phyloP scores from a whole-genome alignment of 2,888 invertebrate genomes.

The Microplitis deprimator region DNA sequence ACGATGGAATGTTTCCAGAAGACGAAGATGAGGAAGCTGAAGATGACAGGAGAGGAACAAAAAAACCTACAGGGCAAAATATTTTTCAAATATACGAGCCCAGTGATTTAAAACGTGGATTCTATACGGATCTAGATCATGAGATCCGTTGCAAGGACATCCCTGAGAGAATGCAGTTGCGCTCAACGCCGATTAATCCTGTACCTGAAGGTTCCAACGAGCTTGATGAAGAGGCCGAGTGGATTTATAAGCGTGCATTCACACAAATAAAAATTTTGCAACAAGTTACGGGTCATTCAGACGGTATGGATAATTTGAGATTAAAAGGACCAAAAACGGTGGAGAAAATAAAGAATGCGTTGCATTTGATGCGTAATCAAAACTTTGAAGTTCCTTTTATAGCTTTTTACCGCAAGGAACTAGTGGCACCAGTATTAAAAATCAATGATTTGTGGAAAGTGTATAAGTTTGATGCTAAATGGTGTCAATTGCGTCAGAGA shows the following conservation, averaged over 20 bases:
- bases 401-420: slow-evolving; percentile 98
- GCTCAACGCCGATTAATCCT: slow-evolving; percentile 88
- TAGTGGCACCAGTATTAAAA: slow-evolving; percentile 93
- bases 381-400: slow-evolving; percentile 98
- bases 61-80: slow-evolving; percentile 85
- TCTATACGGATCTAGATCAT: slow-evolving; percentile 94
- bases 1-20: not conserved
- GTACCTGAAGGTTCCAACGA: slow-evolving; percentile 89
- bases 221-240: slow-evolving; percentile 94
- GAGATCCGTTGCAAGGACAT: slow-evolving; percentile 91
- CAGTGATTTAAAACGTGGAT: slow-evolving; percentile 94
- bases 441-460: slow-evolving; percentile 98
- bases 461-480: slow-evolving; percentile 94
- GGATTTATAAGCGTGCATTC: slow-evolving; percentile 97
- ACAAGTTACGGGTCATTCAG: slow-evolving; percentile 77
- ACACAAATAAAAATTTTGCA: slow-evolving; percentile 86
- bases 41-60: slow-evolving; percentile 85
- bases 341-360: slow-evolving; percentile 91
- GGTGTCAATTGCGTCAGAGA: slow-evolving; percentile 90
- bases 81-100: slow-evolving; percentile 98
- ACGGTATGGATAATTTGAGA: slow-evolving; percentile 72
- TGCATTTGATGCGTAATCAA: slow-evolving; percentile 97
- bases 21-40: slow-evolving; percentile 51
- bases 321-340: slow-evolving; percentile 79
- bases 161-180: slow-evolving; percentile 93